Percentiles rank a stretch among this genome's conserved stretches.
Evolutionary conservation across 2,888 invertebrate genomes (phyloP).

Genomic region (Mythimna loreyi): DNA sequence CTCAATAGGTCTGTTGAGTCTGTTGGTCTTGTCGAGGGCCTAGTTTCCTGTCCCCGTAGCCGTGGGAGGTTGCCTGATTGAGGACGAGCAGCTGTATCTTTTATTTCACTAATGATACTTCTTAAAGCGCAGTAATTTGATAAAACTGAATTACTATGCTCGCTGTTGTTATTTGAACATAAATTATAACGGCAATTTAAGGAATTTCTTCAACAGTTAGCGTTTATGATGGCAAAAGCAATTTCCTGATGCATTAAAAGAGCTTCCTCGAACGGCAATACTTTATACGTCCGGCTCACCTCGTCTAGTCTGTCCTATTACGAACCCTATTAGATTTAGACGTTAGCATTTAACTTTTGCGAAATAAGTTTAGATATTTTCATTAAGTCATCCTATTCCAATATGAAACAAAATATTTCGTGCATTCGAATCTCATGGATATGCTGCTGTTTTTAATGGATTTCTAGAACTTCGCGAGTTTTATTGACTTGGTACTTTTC

Average conservation of each 20-base stretch:
- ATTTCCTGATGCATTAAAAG: conserved; percentile 17
- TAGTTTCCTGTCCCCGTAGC: conserved; percentile 27
- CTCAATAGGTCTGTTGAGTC: conserved; percentile 19
- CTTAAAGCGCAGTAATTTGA: background rate
- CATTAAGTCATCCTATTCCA: too few species aligned
- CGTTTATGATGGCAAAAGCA: background rate
- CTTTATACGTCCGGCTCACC: conserved; percentile 1
- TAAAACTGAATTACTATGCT: too few species aligned
- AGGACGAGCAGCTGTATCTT: background rate
- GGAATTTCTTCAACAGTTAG: background rate
- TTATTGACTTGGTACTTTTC: background rate
- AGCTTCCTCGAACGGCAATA: background rate
- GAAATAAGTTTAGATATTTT: background rate
- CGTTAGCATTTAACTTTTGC: background rate
- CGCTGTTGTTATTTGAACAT: too few species aligned
- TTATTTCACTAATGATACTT: background rate
- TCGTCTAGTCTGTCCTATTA: background rate
- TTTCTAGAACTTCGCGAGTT: background rate
- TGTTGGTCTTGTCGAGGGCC: conserved; percentile 10
- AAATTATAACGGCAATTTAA: background rate
- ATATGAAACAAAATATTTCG: background rate
- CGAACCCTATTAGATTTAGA: background rate
- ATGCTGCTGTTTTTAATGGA: background rate
- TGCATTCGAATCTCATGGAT: too few species aligned
- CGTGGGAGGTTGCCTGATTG: background rate